phyloP scores from a whole-genome alignment of 2,797 vertebrate species.

The Takifugu rubripes region DNA sequence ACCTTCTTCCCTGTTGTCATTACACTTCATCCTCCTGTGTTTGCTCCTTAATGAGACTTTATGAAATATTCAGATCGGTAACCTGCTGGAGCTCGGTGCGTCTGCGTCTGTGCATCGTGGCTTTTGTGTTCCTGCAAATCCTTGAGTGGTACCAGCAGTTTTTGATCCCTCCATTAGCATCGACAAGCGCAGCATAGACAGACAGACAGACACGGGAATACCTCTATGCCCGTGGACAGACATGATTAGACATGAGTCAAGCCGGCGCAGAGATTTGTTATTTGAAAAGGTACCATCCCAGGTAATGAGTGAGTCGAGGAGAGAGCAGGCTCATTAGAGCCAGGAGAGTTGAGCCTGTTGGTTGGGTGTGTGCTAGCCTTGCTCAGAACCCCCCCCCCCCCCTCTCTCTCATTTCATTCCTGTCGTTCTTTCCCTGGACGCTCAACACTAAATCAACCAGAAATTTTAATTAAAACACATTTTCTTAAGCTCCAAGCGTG shows the following conservation, averaged over 20 bases:
- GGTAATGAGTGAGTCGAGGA: constrained; percentile 40
- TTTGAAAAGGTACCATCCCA: constrained; percentile 32
- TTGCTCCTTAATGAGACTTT: constrained; percentile 60
- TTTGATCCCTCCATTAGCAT: constrained; percentile 42
- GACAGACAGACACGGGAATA: constrained; percentile 31
- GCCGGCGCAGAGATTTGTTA: constrained; percentile 41
- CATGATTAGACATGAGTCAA: constrained; percentile 28
- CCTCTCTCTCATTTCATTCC: constrained; percentile 22
- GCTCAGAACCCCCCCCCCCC: constrained; percentile 25
- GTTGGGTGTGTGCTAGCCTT: constrained; percentile 23
- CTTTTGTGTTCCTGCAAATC: constrained; percentile 15
- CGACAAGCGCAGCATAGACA: constrained; percentile 31
- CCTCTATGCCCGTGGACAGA: constrained; percentile 26
- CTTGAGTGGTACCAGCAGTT: constrained; percentile 29
- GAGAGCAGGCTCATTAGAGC: constrained; percentile 48
- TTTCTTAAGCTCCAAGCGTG: constrained; percentile 35
- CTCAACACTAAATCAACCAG: constrained; percentile 56
- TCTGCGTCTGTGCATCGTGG: constrained; percentile 13
- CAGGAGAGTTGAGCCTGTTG: constrained; percentile 26
- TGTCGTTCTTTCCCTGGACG: constrained; percentile 17
- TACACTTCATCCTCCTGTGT: constrained; percentile 54
- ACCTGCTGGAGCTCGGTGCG: constrained; percentile 46
- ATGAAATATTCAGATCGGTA: constrained; percentile 69
- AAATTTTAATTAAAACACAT: constrained; percentile 66
- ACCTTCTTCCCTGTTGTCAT: constrained; percentile 48